Percentiles rank a stretch among this genome's conserved stretches.
These are phyloP conservation scores for Phataginus tricuspis DNA, from an alignment of 2,797 vertebrate species.

Conservation along the genomic window DNA sequence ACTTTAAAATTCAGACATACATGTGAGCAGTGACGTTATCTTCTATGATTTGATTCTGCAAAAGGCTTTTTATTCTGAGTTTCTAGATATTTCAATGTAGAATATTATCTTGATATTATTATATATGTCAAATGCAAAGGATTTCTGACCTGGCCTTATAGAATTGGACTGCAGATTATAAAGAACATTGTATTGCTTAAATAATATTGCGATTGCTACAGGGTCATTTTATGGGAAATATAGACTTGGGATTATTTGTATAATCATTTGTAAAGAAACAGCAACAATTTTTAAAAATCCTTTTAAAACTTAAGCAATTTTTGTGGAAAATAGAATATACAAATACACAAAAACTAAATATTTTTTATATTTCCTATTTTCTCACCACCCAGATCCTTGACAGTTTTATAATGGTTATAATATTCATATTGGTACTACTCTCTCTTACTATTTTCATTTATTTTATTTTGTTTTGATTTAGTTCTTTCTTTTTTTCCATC, in stretches of 20 bases:
- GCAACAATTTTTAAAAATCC: not conserved
- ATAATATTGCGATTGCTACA: not conserved
- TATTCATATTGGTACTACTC: not conserved
- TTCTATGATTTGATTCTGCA: not conserved
- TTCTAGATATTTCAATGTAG: conserved; percentile 29
- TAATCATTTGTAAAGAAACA: not conserved
- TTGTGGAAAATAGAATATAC: not conserved
- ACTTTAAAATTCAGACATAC: conserved; percentile 20
- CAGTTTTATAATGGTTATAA: not conserved
- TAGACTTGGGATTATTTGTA: not conserved
- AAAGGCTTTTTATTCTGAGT: not conserved
- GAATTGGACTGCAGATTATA: conserved; percentile 3
- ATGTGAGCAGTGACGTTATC: not conserved
- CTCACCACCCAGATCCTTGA: not conserved
- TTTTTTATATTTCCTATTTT: conserved; percentile 12
- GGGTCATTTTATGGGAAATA: conserved; percentile 17
- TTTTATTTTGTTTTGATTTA: conserved; percentile 48
- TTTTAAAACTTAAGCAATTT: conserved; percentile 18
- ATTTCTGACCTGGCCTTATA: conserved; percentile 14
- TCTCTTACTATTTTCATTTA: conserved; percentile 28
- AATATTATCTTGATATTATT: conserved; percentile 5
- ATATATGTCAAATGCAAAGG: not conserved
- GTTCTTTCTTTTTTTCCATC: not conserved
- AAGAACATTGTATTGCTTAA: not conserved
- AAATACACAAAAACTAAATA: not conserved